Evolutionary conservation across 2,888 invertebrate genomes (phyloP).

Genomic region (Hymenopus coronatus): DNA sequence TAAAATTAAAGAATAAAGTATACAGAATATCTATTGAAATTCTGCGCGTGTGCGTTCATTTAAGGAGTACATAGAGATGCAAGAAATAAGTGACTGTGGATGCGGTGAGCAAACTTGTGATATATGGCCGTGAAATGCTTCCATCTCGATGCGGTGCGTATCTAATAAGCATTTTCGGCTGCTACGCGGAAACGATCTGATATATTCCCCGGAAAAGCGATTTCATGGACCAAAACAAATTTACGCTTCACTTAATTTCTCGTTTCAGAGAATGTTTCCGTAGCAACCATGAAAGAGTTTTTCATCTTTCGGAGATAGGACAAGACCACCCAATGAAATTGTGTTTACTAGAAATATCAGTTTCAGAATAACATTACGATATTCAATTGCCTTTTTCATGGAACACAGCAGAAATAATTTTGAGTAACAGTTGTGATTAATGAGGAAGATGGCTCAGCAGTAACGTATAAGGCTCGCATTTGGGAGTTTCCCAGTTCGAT

Average conservation of each 20-base stretch:
- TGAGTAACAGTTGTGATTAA: no score
- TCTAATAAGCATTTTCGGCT: background rate
- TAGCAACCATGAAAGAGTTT: background rate
- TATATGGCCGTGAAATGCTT: background rate
- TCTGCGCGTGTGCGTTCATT: no score
- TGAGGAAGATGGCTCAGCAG: no score
- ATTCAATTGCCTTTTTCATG: no score
- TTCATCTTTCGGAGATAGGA: background rate
- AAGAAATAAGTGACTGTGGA: background rate
- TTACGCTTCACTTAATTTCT: background rate
- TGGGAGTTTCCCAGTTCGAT: no score
- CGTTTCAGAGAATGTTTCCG: background rate
- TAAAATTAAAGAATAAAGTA: no score
- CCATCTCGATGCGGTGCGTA: background rate
- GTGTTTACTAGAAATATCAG: no score
- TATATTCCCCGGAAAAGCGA: background rate
- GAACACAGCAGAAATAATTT: no score
- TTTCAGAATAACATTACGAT: no score
- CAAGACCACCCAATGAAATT: background rate
- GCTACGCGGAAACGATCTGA: background rate
- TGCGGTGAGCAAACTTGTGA: background rate
- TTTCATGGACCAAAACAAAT: background rate
- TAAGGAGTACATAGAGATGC: no score
- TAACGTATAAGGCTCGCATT: no score
- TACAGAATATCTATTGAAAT: no score